These are phyloP conservation scores for Eurystomus glaucurus DNA, from an alignment of 2,797 vertebrate species.

Conservation along the genomic window DNA sequence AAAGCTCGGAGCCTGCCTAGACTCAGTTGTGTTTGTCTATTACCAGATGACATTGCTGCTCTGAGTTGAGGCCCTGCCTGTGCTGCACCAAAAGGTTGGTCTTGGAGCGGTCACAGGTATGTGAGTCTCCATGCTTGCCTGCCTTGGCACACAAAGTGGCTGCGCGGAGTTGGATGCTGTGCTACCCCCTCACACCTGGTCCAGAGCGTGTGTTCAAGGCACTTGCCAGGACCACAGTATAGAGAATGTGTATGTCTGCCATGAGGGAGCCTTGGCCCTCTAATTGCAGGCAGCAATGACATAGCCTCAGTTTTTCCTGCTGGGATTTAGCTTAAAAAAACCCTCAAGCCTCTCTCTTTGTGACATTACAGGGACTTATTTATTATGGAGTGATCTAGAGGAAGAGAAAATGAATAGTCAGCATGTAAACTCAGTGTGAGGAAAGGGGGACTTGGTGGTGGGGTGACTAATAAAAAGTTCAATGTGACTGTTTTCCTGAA, in stretches of 20 bases:
- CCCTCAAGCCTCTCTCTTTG: background rate
- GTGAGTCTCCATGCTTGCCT: background rate
- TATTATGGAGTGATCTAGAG: background rate
- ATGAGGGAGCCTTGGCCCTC: background rate
- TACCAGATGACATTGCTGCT: background rate
- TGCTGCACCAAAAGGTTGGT: background rate
- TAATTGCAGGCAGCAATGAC: background rate
- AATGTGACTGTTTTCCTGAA: background rate
- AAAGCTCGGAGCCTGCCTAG: background rate
- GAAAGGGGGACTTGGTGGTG: background rate
- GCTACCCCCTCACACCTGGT: rapidly evolving
- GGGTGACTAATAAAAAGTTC: background rate
- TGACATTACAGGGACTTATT: background rate
- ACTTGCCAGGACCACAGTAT: background rate
- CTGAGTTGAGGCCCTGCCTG: background rate
- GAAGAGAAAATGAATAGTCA: background rate
- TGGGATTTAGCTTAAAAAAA: background rate
- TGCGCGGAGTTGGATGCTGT: background rate
- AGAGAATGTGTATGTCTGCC: background rate
- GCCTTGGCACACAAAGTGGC: background rate
- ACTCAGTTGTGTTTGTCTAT: background rate
- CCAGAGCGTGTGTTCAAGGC: background rate
- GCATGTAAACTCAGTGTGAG: background rate
- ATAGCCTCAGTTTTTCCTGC: background rate
- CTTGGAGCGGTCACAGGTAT: background rate